Conservation (phyloP, 2,113 vertebrate species). For the Pedionomus torquatus region DNA sequence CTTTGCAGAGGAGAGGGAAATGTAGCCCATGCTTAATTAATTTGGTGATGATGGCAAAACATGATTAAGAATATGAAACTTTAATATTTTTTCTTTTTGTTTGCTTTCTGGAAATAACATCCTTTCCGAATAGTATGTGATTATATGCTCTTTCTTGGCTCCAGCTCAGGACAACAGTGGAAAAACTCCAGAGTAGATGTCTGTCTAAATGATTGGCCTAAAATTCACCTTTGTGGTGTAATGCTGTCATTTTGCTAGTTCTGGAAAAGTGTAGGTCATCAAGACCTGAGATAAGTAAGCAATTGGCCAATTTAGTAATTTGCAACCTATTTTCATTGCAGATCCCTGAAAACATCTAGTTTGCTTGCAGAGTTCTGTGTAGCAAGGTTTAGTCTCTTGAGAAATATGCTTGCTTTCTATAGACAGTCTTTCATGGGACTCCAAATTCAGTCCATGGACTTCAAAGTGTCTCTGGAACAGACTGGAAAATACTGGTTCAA, state of each 20-base stretch:
- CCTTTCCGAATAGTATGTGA: not conserved
- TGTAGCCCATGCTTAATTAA: not conserved
- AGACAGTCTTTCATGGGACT: not conserved
- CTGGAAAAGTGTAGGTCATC: not conserved
- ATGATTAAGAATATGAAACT: not conserved
- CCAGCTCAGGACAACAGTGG: not conserved
- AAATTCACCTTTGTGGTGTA: not conserved
- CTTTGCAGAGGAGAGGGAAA: not conserved
- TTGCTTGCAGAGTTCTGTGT: not conserved
- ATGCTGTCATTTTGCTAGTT: not conserved
- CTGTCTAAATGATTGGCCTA: not conserved
- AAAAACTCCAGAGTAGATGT: not conserved
- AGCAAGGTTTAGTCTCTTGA: not conserved
- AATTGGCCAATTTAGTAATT: not conserved
- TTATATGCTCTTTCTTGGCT: not conserved
- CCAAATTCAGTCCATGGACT: not conserved
- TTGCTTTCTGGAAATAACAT: not conserved
- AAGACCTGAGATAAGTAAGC: not conserved
- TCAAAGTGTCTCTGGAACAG: not conserved
- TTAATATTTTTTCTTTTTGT: not conserved
- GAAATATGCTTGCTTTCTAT: not conserved
- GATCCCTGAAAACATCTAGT: not conserved
- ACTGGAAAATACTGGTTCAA: not conserved
- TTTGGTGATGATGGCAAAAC: not conserved
- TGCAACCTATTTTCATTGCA: not conserved